Evolutionary conservation across 2,797 vertebrate genomes (phyloP).

Genomic region (Glyptemys insculpta): DNA sequence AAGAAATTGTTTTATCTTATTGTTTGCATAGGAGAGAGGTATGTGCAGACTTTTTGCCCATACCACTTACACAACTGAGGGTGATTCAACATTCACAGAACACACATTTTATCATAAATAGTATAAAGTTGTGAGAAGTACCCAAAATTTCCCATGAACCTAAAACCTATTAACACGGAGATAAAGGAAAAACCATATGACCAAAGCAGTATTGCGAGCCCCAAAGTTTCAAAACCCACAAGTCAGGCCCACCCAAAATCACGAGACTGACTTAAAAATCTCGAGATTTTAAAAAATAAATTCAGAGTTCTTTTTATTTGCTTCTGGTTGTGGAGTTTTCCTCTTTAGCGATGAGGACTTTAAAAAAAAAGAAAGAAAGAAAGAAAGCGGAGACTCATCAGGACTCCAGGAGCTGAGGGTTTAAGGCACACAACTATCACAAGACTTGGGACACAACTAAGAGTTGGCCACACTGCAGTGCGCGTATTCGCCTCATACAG

Average conservation of each 20-base stretch:
- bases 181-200: no score
- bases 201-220: no score
- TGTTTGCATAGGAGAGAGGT: fast-evolving
- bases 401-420: background rate
- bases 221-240: no score
- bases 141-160: no score
- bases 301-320: background rate
- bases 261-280: no score
- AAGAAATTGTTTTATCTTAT: background rate
- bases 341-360: fast-evolving
- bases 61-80: fast-evolving
- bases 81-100: background rate
- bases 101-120: no score
- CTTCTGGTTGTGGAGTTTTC: background rate
- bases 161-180: no score
- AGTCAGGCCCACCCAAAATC: no score
- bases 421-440: background rate
- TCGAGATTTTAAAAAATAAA: background rate
- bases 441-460: background rate
- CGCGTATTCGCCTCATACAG: no score
- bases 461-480: background rate
- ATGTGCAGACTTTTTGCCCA: fast-evolving
- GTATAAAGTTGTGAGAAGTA: no score
- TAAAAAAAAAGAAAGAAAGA: no score
- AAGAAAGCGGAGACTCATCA: background rate